Percentiles rank a stretch among this genome's conserved stretches.
Evolutionary conservation across 2,797 vertebrate species (phyloP).

Genomic region (Alca torda): DNA sequence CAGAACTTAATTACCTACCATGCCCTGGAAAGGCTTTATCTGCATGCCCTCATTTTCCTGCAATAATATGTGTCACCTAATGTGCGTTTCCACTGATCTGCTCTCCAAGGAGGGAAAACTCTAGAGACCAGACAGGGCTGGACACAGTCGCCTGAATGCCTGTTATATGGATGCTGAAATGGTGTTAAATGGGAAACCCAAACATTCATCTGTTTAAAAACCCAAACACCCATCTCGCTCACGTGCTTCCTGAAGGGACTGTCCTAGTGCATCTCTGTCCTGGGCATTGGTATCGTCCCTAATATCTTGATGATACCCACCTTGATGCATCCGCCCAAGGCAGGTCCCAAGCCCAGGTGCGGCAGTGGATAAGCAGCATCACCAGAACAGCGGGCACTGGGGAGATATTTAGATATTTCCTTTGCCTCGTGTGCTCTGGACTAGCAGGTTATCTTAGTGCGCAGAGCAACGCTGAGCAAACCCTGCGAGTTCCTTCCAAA

Average conservation of each 20-base stretch:
- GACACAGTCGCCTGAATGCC: background rate
- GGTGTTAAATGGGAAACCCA: background rate
- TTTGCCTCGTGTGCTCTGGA: background rate
- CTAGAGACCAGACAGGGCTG: background rate
- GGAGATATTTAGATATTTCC: background rate
- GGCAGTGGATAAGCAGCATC: background rate
- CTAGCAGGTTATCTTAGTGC: background rate
- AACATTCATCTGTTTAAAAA: background rate
- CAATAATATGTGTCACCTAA: background rate
- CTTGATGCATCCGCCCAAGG: background rate
- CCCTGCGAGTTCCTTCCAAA: background rate
- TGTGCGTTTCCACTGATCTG: background rate
- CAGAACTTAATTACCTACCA: background rate
- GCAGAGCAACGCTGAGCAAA: background rate
- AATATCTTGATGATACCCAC: background rate
- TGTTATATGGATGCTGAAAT: background rate
- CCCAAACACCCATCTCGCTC: background rate
- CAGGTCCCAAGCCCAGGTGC: background rate
- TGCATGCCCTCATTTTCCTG: background rate
- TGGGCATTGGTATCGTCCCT: background rate
- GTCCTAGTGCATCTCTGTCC: background rate
- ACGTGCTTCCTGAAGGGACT: background rate
- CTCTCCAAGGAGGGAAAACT: background rate
- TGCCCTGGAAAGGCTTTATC: background rate
- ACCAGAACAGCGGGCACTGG: background rate